Evolutionary conservation across 2,888 invertebrate genomes (phyloP).

Genomic region (Trachelus stipa): DNA sequence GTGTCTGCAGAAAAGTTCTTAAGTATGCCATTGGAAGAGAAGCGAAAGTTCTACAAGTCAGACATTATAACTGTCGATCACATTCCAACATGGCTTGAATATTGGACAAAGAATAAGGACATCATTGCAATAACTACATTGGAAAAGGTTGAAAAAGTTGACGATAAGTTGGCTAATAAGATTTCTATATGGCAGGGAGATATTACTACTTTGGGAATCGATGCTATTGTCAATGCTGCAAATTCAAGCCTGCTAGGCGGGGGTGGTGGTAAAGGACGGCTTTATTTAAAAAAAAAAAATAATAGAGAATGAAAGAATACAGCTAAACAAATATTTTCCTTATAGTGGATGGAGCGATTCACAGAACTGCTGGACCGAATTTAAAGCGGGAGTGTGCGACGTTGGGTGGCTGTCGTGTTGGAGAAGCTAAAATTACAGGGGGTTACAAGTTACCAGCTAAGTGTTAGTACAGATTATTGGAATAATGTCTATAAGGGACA

Average conservation of each 20-base stretch:
- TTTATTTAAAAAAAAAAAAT: conserved; percentile 10
- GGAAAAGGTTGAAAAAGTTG: conserved; percentile 42
- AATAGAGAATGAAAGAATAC: background rate
- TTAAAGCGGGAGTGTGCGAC: conserved; percentile 79
- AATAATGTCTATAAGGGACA: background rate
- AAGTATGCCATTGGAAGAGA: conserved; percentile 69
- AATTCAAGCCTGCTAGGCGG: conserved; percentile 82
- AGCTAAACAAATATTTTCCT: conserved; percentile 17
- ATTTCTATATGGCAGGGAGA: conserved; percentile 81
- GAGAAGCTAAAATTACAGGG: conserved; percentile 85
- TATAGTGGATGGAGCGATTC: conserved; percentile 90
- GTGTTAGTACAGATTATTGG: conserved; percentile 71
- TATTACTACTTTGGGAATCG: conserved; percentile 86
- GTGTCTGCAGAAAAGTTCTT: conserved; percentile 65
- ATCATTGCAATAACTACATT: conserved; percentile 51
- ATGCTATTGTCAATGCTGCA: conserved; percentile 92
- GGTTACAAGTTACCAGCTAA: conserved; percentile 86
- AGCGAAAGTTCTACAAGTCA: conserved; percentile 68
- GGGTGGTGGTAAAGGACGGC: conserved; percentile 74
- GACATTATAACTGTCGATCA: conserved; percentile 65
- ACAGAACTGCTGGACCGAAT: conserved; percentile 79
- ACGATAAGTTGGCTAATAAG: conserved; percentile 68
- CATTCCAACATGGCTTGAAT: conserved; percentile 72
- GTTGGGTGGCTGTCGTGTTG: conserved; percentile 82
- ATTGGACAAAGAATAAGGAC: conserved; percentile 63